Base-by-base conservation (phyloP, 2,797 vertebrate genomes). In the Lacerta agilis region DNA sequence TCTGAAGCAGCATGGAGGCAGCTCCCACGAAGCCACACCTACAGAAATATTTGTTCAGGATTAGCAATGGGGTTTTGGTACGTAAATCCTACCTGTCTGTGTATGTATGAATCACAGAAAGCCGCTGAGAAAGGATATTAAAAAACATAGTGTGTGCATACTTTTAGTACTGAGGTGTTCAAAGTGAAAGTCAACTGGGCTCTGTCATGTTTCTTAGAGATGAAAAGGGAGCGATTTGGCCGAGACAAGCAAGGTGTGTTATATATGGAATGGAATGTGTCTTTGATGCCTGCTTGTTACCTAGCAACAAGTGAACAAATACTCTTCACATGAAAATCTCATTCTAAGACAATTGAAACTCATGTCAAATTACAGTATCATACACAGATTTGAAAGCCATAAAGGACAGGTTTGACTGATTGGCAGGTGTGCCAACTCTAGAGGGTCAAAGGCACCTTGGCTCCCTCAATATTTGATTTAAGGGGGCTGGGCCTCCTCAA, bases 61-160 rank as follows among this genome's bases (percentile, higher is more conserved):
- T 9, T 38, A 17, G 36, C 6, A 67, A 4, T 29, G 27, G 38
- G 9, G 4, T 45, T 72, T 72, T 86, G 11, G 8, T 41, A 41
- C 36, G 11, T 10, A 43, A 10, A n/a, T 38, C 2, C 33, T 79
- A 27, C 23, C 3, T 55, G 38, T 20, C 45, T 76, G n/a, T n/a
- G n/a, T 18, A 64, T 75, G 13, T 23, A 27, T 88, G 67, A 89
- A 66, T 89, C 78, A 89, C 36, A 64, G 75, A 79, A 61, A 80
- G 36, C 3, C 7, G 0, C 45, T 43, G 17, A n/a, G 61, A 81
- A 84, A 79, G 66, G 8, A 73, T 38, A 80, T 61, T 67, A 29
- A 33, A 41, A 41, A 80, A 38, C n/a, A 8, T 33, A 89, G 25
- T n/a, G 10, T 6, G 3, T 66, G 41, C 55, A 80, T 87, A 27